phyloP scores from a whole-genome alignment of 2,888 invertebrate genomes.

The Trissolcus brochymenae region DNA sequence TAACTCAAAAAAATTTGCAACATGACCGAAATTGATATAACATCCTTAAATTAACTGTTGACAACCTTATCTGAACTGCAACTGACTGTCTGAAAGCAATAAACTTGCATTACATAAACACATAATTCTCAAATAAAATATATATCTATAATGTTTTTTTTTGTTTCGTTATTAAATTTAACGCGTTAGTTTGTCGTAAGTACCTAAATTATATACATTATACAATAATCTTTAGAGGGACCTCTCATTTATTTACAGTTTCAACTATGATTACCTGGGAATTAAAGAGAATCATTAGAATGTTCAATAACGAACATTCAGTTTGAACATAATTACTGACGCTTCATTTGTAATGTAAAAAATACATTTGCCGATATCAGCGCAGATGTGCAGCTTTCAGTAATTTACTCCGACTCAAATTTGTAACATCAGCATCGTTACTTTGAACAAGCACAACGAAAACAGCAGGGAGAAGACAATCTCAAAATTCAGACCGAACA shows the following conservation, averaged over 20 bases:
- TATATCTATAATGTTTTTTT: background rate
- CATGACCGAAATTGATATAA: too few species aligned
- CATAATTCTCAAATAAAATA: constrained; percentile 7
- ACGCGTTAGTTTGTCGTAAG: constrained; percentile 19
- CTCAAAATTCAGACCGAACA: constrained; percentile 7
- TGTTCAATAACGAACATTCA: background rate
- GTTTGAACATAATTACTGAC: background rate
- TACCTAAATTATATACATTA: constrained; percentile 33
- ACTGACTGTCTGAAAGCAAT: background rate
- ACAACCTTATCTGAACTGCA: too few species aligned
- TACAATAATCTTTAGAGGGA: background rate
- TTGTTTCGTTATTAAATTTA: constrained; percentile 9
- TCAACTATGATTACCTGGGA: constrained; percentile 4
- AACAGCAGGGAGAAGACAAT: constrained; percentile 23
- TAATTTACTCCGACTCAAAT: constrained; percentile 1
- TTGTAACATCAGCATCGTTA: background rate
- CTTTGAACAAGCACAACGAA: constrained; percentile 4
- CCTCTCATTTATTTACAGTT: constrained; percentile 19
- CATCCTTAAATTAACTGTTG: background rate
- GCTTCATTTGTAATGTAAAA: constrained; percentile 20
- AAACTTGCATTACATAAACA: background rate
- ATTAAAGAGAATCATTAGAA: too few species aligned
- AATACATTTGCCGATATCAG: constrained; percentile 24
- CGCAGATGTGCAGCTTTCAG: background rate
- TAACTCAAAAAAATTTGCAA: too few species aligned